phyloP scores from a whole-genome alignment of 2,113 vertebrate species.

The Spea multiplicata region DNA sequence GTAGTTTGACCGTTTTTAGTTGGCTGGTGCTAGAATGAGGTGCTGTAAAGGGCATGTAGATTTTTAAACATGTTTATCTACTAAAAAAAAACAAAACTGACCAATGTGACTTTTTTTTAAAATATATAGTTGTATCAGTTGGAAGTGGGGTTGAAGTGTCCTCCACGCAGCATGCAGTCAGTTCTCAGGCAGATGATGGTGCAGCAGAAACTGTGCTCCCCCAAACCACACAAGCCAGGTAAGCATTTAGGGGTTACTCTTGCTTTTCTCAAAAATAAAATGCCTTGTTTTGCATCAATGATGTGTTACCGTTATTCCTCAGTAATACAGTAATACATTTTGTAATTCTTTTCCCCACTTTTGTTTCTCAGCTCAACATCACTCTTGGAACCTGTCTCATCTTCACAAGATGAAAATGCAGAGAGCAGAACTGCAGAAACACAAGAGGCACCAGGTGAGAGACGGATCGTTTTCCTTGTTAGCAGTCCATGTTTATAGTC shows the following conservation, averaged over 20 bases:
- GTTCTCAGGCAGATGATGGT: slow-evolving; percentile 9
- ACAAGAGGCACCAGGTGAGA: slow-evolving; percentile 76
- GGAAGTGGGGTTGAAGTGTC: slow-evolving; percentile 33
- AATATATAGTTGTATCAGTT: slow-evolving; percentile 15
- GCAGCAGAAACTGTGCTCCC: slow-evolving; percentile 13
- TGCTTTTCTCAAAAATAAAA: too few species aligned
- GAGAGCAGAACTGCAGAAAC: slow-evolving; percentile 71
- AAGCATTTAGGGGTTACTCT: neutral
- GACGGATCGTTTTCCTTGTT: neutral
- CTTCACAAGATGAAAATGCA: slow-evolving; percentile 68
- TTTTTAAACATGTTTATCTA: too few species aligned
- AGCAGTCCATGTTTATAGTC: neutral
- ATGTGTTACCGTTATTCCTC: neutral
- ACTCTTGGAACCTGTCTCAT: slow-evolving; percentile 70
- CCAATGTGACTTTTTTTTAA: too few species aligned
- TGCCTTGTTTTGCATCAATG: neutral
- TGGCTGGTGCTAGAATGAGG: too few species aligned
- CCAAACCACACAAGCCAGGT: slow-evolving; percentile 33
- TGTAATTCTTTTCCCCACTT: slow-evolving; percentile 29
- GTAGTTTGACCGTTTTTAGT: too few species aligned
- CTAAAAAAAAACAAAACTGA: too few species aligned
- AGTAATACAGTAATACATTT: too few species aligned
- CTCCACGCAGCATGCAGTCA: slow-evolving; percentile 27
- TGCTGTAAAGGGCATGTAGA: too few species aligned
- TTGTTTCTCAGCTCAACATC: slow-evolving; percentile 70